Percentiles rank a stretch among this genome's conserved stretches.
Conservation (phyloP, 2,888 invertebrate genomes). For the Metalampra italica region DNA sequence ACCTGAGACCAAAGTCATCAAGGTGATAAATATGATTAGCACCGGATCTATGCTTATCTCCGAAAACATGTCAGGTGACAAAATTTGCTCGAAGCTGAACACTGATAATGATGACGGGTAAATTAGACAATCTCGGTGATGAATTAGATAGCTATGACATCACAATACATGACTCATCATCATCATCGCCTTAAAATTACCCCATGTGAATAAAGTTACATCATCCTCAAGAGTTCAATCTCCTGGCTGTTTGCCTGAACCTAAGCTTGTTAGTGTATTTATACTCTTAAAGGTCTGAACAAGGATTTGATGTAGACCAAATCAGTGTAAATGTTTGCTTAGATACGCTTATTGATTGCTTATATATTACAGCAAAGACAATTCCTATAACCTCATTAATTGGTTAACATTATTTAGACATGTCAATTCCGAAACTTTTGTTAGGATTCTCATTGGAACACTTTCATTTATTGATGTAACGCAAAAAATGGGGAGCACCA, state of each 20-base stretch:
- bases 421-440: neutral
- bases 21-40: constrained; percentile 12
- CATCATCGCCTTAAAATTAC: no score
- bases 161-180: neutral
- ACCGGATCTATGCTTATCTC: constrained; percentile 23
- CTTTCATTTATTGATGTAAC: neutral
- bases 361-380: no score
- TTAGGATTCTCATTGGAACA: neutral
- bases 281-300: no score
- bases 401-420: neutral
- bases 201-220: no score
- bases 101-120: neutral
- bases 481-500: neutral
- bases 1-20: constrained; percentile 10
- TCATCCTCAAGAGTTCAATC: no score
- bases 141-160: neutral
- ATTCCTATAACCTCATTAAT: no score
- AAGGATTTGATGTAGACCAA: no score
- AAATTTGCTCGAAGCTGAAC: neutral
- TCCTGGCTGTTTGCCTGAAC: no score
- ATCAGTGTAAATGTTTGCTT: no score
- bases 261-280: no score
- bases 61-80: constrained; percentile 23
- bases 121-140: neutral
- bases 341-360: no score